Base-by-base conservation (phyloP, 2,888 invertebrate species). In the Ophioninae sp. region DNA sequence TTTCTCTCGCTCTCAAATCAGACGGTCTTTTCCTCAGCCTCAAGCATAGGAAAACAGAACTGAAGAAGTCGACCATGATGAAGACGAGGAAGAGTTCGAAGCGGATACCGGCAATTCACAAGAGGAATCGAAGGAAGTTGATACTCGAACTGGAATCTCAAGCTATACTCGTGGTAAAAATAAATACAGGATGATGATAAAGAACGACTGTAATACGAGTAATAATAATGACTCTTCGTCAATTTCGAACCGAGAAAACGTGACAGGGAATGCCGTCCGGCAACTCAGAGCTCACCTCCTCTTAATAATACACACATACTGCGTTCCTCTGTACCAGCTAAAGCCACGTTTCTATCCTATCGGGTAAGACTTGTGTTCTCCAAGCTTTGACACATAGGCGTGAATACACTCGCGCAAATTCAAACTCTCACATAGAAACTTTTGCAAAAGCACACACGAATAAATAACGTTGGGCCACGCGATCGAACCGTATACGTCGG, bases 221-320 rank as follows among this genome's bases (percentile, higher is more conserved):
- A 61, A 61, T 64, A 74, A 13, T 74, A 56, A 64, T 44, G 59
- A 73, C 37, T 73, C 73, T 23, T 37, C 59, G 61, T 65, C 17
- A 82, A 30, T 81, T 75, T n/a, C 61, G 64, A 59, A 56, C 67
- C 37, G 72, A 68, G 75, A 76, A 73, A 81, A 79, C 79, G 81
- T 67, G 76, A 79, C 73, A 81, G 79, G 79, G 79, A 84, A 81
- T 84, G 81, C 84, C 76, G 81, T 79, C 79, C 72, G 68, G 76
- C 81, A 74, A 81, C 81, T 84, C 73, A 67, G 75, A 73, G 63
- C 72, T 72, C 79, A 44, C 76, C 84, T 79, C 79, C 51, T 81
- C 79, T 69, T 82, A 78, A 84, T 79, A 76, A 84, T 77, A 79
- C 81, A 69, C 79, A 64, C 79, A 67, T n/a, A n/a, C 72, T 10